Evolutionary conservation across 2,797 vertebrate genomes (phyloP), one percentile per base, ranked within the genome.

Genomic region (Serranus cabrilla): DNA sequence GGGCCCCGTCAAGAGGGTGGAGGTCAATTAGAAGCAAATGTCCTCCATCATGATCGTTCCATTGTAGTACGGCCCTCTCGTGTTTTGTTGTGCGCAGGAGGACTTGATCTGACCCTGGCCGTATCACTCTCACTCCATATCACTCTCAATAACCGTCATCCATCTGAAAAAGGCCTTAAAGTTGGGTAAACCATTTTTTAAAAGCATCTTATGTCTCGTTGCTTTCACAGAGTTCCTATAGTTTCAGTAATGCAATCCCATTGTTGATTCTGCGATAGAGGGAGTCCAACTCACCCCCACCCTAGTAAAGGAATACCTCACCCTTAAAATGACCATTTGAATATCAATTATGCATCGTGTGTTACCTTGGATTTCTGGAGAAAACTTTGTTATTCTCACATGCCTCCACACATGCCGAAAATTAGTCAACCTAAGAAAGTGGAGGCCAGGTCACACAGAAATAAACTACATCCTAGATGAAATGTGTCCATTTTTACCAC

Each of bases 1-100:
- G 82, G 86, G 80, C 77, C 71, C 56, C 18, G 65, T 78, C 5
- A 16, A 72, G 68, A 81, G 76, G 81, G 68, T 85, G 84, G 82
- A 87, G 87, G 90, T 91, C 88, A 91, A 90, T 88, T 78, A 90
- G 76, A 92, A 92, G 87, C 91, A 93, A 93, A 92, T 90, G 91
- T 86, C 83, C 74, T 89, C 78, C 85, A 82, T 90, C 86, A 73
- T 43, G 82, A 85, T 67, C 39, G 13, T 13, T 78, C 89, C 54
- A 85, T 82, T 82, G 83, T 87, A 58, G 65, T 67, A 25, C 10
- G 50, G 31, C 67, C 70, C 74, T 61, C 80, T 73, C 49, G 16
- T 81, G 84, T 91, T 90, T 89, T 82, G 77, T 85, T 86, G 71
- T 49, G 54, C 11, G 2, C 60, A 47, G 43, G 75, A 83, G 78